phyloP scores from a whole-genome alignment of 1,140 invertebrate genomes.

The Acromyrmex charruanus region DNA sequence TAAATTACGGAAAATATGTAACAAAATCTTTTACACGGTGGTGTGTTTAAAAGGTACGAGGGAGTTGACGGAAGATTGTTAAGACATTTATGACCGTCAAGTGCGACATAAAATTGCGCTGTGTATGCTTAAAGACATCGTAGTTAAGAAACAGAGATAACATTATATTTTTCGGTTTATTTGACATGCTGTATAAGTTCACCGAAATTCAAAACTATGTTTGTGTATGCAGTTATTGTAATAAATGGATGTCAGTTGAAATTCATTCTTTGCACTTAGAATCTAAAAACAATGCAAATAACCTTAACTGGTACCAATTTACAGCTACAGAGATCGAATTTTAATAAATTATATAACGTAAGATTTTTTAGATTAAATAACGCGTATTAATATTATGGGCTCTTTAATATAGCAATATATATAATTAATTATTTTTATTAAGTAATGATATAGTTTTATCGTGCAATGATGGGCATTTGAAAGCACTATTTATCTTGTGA shows the following conservation, averaged over 20 bases:
- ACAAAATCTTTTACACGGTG: slow-evolving; percentile 36
- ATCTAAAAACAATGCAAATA: neutral
- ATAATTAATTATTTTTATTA: slow-evolving; percentile 7
- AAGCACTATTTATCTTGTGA: neutral
- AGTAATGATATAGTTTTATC: neutral
- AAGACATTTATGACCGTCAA: slow-evolving; percentile 53
- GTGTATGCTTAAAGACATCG: slow-evolving; percentile 44
- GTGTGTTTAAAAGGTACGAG: neutral
- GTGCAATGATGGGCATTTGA: neutral
- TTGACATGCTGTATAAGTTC: slow-evolving; percentile 1
- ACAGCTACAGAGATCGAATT: neutral
- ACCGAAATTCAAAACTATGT: neutral
- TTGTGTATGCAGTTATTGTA: neutral
- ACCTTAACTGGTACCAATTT: neutral
- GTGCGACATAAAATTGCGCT: slow-evolving; percentile 44
- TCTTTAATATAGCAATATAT: neutral
- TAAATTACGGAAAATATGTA: neutral
- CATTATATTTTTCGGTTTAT: slow-evolving; percentile 54
- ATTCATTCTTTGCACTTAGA: neutral
- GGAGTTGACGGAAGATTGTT: slow-evolving; percentile 30
- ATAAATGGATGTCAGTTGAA: neutral
- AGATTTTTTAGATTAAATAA: neutral
- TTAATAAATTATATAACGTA: neutral
- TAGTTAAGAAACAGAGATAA: slow-evolving; percentile 54
- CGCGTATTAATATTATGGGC: neutral